Conservation (phyloP, 23 tunicate genomes). For the Ciona savignyi region DNA sequence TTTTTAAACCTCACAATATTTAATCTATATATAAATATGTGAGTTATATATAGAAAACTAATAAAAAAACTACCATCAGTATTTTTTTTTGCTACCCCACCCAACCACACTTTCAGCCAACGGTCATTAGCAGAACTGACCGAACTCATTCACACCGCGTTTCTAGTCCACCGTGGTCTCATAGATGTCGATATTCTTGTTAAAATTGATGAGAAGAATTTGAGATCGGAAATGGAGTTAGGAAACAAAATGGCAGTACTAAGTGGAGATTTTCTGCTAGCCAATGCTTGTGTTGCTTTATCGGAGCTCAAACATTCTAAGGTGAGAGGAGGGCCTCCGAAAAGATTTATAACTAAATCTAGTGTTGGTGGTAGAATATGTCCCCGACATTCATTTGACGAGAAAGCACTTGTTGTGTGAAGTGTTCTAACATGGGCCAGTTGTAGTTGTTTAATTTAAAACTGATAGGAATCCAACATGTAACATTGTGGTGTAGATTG, state of each 20-base stretch:
- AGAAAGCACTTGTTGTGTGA: no score
- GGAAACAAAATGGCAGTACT: conserved; percentile 88
- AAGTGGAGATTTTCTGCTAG: conserved; percentile 83
- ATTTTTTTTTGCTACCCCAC: no score
- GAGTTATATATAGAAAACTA: no score
- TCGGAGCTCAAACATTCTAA: conserved; percentile 54
- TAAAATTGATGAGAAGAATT: conserved; percentile 1
- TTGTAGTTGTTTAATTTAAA: no score
- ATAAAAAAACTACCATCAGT: no score
- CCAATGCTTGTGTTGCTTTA: conserved; percentile 63
- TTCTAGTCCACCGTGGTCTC: conserved; percentile 78
- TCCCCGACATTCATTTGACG: no score
- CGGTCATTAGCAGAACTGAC: conserved; percentile 75
- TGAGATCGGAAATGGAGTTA: conserved; percentile 33
- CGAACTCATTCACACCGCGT: conserved; percentile 73
- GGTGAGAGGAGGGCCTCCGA: no score
- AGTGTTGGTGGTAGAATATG: no score
- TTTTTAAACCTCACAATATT: background rate
- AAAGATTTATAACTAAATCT: no score
- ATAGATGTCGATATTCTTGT: conserved; percentile 20
- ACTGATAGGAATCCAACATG: no score
- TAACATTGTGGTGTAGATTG: no score
- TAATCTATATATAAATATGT: background rate
- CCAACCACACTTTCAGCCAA: conserved; percentile 36
- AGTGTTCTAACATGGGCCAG: no score